These are phyloP conservation scores for Cryptocephalus moraei DNA, from an alignment of 2,888 invertebrate genomes.

Conservation along the genomic window DNA sequence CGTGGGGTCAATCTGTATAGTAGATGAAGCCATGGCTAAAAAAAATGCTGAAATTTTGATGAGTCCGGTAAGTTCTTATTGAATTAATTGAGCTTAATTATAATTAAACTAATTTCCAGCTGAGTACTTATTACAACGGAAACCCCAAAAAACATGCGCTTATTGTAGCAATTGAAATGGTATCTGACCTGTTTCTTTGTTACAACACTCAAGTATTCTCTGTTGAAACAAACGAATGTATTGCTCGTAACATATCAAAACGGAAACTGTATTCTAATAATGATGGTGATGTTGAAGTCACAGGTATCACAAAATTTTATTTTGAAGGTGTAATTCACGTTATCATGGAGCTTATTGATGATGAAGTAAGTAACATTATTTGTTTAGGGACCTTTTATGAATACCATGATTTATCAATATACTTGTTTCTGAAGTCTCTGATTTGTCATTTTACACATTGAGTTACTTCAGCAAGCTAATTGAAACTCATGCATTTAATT, in stretches of 20 bases:
- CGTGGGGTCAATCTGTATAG: slow-evolving; percentile 16
- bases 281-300: slow-evolving; percentile 6
- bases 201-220: slow-evolving; percentile 14
- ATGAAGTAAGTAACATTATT: slow-evolving; percentile 15
- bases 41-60: slow-evolving; percentile 17
- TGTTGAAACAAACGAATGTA: slow-evolving; percentile 5
- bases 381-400: not conserved
- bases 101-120: slow-evolving; percentile 5
- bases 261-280: slow-evolving; percentile 12
- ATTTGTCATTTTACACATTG: too few species aligned
- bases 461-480: too few species aligned
- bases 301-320: slow-evolving; percentile 9
- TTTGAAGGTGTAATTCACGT: slow-evolving; percentile 16
- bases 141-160: slow-evolving; percentile 10
- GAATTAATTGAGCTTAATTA: not conserved
- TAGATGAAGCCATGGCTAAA: slow-evolving; percentile 18
- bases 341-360: slow-evolving; percentile 20
- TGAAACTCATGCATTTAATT: too few species aligned
- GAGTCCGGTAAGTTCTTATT: slow-evolving; percentile 18
- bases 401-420: too few species aligned
- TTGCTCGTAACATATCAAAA: slow-evolving; percentile 8
- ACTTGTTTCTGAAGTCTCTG: too few species aligned
- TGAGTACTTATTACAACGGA: slow-evolving; percentile 10
- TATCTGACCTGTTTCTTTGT: slow-evolving; percentile 15
- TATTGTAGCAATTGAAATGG: slow-evolving; percentile 11